Conservation (phyloP, 2,888 invertebrate species). For the Celastrina argiolus region DNA sequence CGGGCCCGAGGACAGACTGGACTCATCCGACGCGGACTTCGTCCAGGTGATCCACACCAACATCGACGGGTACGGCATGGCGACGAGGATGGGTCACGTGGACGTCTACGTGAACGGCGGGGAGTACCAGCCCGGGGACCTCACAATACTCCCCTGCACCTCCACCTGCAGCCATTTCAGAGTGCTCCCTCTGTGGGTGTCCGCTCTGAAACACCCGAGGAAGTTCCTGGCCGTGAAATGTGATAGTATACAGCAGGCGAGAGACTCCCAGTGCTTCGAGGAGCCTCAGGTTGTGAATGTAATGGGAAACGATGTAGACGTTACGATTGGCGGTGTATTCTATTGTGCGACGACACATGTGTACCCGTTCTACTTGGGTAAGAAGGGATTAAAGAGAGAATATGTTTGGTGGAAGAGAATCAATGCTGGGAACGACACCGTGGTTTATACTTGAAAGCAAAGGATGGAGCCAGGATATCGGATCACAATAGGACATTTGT, state of each 20-base stretch:
- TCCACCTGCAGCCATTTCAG: conserved; percentile 65
- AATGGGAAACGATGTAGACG: conserved; percentile 52
- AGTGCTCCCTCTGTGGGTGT: conserved; percentile 54
- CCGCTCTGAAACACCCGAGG: conserved; percentile 52
- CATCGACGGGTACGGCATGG: conserved; percentile 71
- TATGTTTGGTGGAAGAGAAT: conserved; percentile 55
- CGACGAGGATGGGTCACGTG: conserved; percentile 61
- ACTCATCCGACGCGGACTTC: conserved; percentile 59
- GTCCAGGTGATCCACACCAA: conserved; percentile 67
- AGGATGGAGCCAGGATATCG: neutral
- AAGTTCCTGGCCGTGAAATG: conserved; percentile 61
- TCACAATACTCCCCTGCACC: conserved; percentile 55
- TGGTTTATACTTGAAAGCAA: conserved; percentile 50
- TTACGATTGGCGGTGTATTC: conserved; percentile 52
- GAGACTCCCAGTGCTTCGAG: conserved; percentile 54
- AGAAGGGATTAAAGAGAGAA: conserved; percentile 53
- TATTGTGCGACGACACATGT: conserved; percentile 55
- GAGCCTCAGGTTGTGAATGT: conserved; percentile 48
- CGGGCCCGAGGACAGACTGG: conserved; percentile 47
- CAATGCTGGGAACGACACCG: conserved; percentile 51
- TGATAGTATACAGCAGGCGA: conserved; percentile 56
- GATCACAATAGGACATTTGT: neutral
- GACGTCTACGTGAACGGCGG: conserved; percentile 69
- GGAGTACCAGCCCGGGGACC: conserved; percentile 63
- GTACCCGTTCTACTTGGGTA: conserved; percentile 60